These are phyloP conservation scores for Mizuhopecten yessoensis DNA, from an alignment of 1,140 invertebrate genomes.

Conservation along the genomic window DNA sequence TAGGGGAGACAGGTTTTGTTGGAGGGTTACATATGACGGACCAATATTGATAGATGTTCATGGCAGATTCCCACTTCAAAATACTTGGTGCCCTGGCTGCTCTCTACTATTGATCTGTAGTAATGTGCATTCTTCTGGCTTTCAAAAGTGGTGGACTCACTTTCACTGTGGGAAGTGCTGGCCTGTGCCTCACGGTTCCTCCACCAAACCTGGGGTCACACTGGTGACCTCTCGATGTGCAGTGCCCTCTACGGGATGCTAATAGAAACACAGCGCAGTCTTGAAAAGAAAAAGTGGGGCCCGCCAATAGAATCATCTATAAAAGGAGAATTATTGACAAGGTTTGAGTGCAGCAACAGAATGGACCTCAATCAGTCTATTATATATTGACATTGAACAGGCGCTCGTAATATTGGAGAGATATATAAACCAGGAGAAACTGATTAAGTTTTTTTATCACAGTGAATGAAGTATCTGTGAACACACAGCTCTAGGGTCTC, in stretches of 20 bases:
- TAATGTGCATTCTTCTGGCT: conserved; percentile 1
- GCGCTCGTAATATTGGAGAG: neutral
- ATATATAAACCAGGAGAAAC: neutral
- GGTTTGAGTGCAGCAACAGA: neutral
- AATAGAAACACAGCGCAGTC: conserved; percentile 17
- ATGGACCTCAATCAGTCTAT: neutral
- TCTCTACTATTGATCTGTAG: neutral
- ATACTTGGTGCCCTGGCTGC: conserved; percentile 19
- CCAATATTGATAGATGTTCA: neutral
- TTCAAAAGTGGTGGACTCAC: neutral
- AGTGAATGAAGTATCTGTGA: neutral
- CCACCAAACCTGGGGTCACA: neutral
- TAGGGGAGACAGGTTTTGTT: neutral
- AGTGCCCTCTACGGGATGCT: conserved; percentile 7
- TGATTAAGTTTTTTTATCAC: conserved; percentile 7
- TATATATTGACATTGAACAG: conserved; percentile 1
- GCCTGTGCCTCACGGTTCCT: neutral
- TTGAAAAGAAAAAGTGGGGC: neutral
- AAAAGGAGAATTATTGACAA: conserved; percentile 5
- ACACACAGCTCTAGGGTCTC: neutral
- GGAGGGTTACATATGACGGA: neutral
- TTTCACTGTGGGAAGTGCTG: neutral
- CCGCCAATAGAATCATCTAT: neutral
- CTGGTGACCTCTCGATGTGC: neutral
- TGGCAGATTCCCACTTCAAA: conserved; percentile 17